Percentiles rank a stretch among this genome's conserved stretches.
Evolutionary conservation across 2,888 invertebrate genomes (phyloP).

Genomic region (Melieria omissa): DNA sequence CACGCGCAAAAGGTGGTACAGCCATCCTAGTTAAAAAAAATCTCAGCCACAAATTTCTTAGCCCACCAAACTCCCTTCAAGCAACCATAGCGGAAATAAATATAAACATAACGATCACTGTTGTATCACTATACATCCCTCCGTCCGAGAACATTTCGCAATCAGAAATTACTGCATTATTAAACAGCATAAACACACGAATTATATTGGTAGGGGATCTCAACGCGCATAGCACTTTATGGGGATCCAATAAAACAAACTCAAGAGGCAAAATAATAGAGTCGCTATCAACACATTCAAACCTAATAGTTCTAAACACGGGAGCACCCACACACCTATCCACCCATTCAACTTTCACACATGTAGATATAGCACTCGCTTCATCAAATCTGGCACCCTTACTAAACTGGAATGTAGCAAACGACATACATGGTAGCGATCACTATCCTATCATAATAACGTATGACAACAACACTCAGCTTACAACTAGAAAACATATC

Average conservation of each 20-base stretch:
- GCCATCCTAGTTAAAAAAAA: slow-evolving; percentile 10
- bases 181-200: not conserved
- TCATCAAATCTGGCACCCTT: not conserved
- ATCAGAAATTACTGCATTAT: not conserved
- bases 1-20: slow-evolving; percentile 1
- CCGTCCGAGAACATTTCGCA: not conserved
- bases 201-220: not conserved
- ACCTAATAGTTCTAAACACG: not conserved
- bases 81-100: too few relatives aligned
- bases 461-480: not conserved
- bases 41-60: not conserved
- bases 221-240: slow-evolving; percentile 8
- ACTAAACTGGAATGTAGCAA: not conserved
- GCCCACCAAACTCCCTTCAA: too few relatives aligned
- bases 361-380: too few relatives aligned
- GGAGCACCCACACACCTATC: slow-evolving; percentile 12
- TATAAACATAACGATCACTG: not conserved
- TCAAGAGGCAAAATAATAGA: not conserved
- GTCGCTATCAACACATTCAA: not conserved
- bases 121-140: not conserved
- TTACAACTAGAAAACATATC: not conserved
- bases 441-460: slow-evolving; percentile 8
- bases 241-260: slow-evolving; percentile 15
- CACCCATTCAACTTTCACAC: slow-evolving; percentile 5
- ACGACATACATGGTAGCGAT: slow-evolving; percentile 1